Base-by-base conservation (phyloP, 2,113 vertebrate genomes). In the Mustelus asterias region DNA sequence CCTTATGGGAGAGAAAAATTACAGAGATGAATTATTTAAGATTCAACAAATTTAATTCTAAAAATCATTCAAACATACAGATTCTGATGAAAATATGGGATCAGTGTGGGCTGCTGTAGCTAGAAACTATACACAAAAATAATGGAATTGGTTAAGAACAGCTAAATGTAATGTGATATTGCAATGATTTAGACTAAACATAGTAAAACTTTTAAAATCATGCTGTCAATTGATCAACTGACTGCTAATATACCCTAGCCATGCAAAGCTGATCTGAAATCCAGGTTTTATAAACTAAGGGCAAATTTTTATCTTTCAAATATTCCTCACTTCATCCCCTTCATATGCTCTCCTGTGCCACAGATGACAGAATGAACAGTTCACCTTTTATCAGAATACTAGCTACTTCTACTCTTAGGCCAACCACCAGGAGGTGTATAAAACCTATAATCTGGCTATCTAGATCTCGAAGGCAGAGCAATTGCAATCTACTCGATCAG, bases 31-130 rank as follows among this genome's bases (percentile, higher is more conserved):
- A 67, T 94, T 90, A 60, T 60, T 93, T 29, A 94, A 94, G 86
- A 67, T 94, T 16, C 90, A 94, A 94, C 60, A 94, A 37, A 94
- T 41, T 37, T 41, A 80, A 80, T 94, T 94, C 63, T 37, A 93
- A 37, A 65, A 65, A 67, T 8, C 29, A 92, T 1, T 65, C n/a
- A 4, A 8, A 5, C 60, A 65, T 33, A 93, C 3, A 0, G 7
- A 37, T 24, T 58, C 48, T 58, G 37, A 20, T 89, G 65, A 67
- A 67, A 58, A 58, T 26, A 58, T 48, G 48, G n/a, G 48, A 60
- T 3, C 11, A 11, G 26, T 8, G 88, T 60, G 9, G n/a, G 20
- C 29, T 54, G 9, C 13, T 33, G 60, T 6, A 5, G 54, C 24
- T 33, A 9, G 88, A 60, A 90, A 29, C 10, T 63, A 83, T 86